Evolutionary conservation across 2,113 vertebrate genomes (phyloP).

Genomic region (Gymnogyps californianus): DNA sequence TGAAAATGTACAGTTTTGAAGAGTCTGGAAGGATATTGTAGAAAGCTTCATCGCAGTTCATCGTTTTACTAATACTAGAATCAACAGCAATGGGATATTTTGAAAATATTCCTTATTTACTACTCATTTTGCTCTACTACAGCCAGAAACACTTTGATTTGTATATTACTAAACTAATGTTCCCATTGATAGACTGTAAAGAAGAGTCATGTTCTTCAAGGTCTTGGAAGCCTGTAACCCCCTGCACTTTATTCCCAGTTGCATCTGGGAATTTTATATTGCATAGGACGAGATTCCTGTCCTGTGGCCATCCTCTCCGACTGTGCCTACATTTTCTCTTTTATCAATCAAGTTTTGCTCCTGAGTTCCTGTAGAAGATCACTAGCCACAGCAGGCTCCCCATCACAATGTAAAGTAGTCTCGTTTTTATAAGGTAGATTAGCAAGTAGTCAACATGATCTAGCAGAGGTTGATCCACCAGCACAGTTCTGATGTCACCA

Average conservation of each 20-base stretch:
- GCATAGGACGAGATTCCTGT: neutral
- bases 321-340: neutral
- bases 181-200: neutral
- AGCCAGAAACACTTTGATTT: neutral
- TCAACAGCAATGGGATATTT: neutral
- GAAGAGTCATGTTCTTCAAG: neutral
- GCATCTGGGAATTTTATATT: neutral
- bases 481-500: neutral
- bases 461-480: neutral
- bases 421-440: neutral
- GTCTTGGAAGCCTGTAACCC: neutral
- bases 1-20: neutral
- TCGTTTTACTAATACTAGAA: neutral
- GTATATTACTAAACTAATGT: neutral
- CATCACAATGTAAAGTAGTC: neutral
- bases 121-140: neutral
- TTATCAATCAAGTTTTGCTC: neutral
- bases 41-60: neutral
- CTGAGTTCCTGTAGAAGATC: neutral
- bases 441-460: neutral
- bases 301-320: neutral
- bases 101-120: neutral
- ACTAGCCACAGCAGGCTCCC: neutral
- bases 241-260: neutral
- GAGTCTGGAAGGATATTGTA: neutral